Percentiles rank a stretch among this genome's conserved stretches.
Conservation (phyloP, 2,888 invertebrate genomes). For the Sphecodes monilicornis region DNA sequence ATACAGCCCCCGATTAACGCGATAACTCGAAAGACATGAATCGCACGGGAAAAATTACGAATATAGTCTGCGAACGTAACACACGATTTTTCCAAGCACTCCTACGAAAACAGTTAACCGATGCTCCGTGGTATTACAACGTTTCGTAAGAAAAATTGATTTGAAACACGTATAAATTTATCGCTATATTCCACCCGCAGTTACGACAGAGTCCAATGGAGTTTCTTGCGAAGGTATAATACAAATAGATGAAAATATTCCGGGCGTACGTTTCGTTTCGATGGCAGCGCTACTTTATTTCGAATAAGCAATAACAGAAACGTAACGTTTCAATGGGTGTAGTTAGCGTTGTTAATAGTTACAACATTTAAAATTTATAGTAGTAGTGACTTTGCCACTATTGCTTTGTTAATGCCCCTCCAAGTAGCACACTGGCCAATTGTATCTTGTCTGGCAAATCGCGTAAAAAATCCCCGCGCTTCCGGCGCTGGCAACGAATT, state of each 20-base stretch:
- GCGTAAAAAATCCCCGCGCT: slow-evolving; percentile 70
- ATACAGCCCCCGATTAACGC: slow-evolving; percentile 30
- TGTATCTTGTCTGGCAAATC: slow-evolving; percentile 47
- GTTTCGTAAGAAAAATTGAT: background rate
- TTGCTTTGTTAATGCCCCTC: slow-evolving; percentile 56
- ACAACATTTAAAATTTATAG: slow-evolving; percentile 29
- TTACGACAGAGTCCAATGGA: slow-evolving; percentile 40
- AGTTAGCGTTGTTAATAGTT: slow-evolving; percentile 36
- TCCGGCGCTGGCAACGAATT: slow-evolving; percentile 69
- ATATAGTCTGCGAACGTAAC: background rate
- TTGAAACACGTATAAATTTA: slow-evolving; percentile 30
- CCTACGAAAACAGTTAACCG: background rate
- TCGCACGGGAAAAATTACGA: background rate
- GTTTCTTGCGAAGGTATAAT: background rate
- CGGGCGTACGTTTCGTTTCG: background rate
- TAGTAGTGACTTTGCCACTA: slow-evolving; percentile 48
- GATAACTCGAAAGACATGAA: slow-evolving; percentile 32
- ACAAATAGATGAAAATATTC: background rate
- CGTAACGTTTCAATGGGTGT: background rate
- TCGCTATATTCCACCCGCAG: slow-evolving; percentile 27
- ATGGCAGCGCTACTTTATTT: background rate
- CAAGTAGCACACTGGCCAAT: slow-evolving; percentile 64
- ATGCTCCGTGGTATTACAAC: background rate
- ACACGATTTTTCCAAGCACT: background rate
- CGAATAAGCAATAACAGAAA: background rate